Evolutionary conservation across 2,888 invertebrate species (phyloP).

Genomic region (Coelogynopora nodosa): DNA sequence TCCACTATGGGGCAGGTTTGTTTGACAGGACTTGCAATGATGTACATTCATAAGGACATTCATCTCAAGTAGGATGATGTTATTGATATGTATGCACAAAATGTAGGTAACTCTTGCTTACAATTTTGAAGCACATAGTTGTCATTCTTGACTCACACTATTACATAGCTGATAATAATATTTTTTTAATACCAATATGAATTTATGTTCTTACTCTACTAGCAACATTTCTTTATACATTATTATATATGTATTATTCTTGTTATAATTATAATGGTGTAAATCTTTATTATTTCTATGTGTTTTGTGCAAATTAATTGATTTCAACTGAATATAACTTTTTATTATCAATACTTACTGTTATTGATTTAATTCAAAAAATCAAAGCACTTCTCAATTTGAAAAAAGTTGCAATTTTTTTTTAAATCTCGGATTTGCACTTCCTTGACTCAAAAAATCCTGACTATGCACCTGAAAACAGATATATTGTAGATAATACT

Average conservation of each 20-base stretch:
- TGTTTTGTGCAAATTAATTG: slow-evolving; percentile 13
- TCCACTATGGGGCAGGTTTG: neutral
- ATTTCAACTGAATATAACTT: slow-evolving; percentile 24
- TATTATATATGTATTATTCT: slow-evolving; percentile 13
- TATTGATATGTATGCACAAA: neutral
- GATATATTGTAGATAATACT: no score
- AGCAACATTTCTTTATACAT: slow-evolving; percentile 2
- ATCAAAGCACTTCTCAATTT: slow-evolving; percentile 19
- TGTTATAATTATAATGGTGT: slow-evolving; percentile 14
- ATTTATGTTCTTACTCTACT: slow-evolving; percentile 4
- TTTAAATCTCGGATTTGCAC: neutral
- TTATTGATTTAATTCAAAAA: slow-evolving; percentile 17
- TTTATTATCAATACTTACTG: slow-evolving; percentile 16
- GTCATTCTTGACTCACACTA: no score
- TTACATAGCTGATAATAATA: neutral
- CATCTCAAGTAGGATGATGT: neutral
- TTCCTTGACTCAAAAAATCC: neutral
- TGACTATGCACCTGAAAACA: slow-evolving; percentile 12
- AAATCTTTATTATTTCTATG: neutral
- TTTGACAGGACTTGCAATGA: neutral
- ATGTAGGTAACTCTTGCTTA: neutral
- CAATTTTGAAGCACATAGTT: neutral
- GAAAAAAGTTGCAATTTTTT: neutral
- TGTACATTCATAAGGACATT: neutral
- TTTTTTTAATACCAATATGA: neutral